These are phyloP conservation scores for Drosophila kanekoi DNA, from an alignment of 2,888 invertebrate genomes.

Conservation along the genomic window DNA sequence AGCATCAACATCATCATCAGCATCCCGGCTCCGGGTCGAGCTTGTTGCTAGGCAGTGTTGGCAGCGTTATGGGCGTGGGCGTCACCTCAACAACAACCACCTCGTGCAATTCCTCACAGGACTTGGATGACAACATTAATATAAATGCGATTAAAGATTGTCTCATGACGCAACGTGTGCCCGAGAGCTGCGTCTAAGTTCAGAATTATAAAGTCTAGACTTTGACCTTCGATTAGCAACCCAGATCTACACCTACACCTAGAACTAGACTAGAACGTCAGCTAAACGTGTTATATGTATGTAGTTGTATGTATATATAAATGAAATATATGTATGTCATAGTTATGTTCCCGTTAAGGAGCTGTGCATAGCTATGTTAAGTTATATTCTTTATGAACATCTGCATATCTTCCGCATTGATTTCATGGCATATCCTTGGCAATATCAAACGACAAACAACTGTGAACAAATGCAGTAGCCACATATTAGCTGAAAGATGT, in stretches of 20 bases:
- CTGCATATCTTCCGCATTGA: conserved; percentile 22
- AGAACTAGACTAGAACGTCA: conserved; percentile 21
- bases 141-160: conserved; percentile 95
- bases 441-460: conserved; percentile 28
- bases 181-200: conserved; percentile 93
- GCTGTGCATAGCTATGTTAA: conserved; percentile 54
- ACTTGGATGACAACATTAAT: conserved; percentile 87
- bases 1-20: conserved; percentile 58
- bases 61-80: conserved; percentile 68
- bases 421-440: conserved; percentile 51
- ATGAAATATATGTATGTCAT: conserved; percentile 18
- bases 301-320: conserved; percentile 28
- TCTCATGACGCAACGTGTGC: conserved; percentile 93
- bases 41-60: conserved; percentile 73
- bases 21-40: conserved; percentile 75
- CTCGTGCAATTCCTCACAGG: conserved; percentile 83
- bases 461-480: not conserved
- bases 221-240: not conserved
- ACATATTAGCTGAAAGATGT: conserved; percentile 15
- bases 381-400: conserved; percentile 19
- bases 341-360: conserved; percentile 49
- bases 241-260: conserved; percentile 9
- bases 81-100: conserved; percentile 78
- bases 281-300: conserved; percentile 25
- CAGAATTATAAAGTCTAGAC: conserved; percentile 26